Conservation (phyloP, 2,888 invertebrate species). For the Cosmia trapezina region DNA sequence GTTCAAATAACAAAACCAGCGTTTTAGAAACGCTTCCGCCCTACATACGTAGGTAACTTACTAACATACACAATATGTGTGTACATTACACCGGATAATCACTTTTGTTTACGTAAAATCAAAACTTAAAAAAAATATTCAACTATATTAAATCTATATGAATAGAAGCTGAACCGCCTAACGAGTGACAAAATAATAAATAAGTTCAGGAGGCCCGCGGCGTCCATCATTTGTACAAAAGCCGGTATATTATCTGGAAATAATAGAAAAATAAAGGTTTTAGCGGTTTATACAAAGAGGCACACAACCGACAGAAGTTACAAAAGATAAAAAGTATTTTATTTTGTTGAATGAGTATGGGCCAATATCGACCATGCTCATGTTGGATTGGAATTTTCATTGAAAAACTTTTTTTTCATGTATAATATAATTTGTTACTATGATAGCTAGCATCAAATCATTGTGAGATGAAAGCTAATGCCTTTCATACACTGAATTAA, state of each 20-base stretch:
- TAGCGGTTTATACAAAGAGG: neutral
- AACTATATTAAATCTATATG: slow-evolving; percentile 86
- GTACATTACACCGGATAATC: slow-evolving; percentile 67
- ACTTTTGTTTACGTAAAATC: slow-evolving; percentile 79
- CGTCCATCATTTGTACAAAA: slow-evolving; percentile 87
- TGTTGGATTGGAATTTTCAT: too few species aligned
- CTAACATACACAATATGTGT: slow-evolving; percentile 69
- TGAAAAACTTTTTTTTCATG: too few species aligned
- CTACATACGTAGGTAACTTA: slow-evolving; percentile 79
- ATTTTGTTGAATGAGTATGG: neutral
- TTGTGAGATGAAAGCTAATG: neutral
- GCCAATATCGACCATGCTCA: neutral
- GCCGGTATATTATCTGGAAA: slow-evolving; percentile 80
- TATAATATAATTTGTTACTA: too few species aligned
- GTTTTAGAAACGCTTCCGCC: slow-evolving; percentile 70
- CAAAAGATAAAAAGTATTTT: neutral
- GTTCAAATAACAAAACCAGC: slow-evolving; percentile 59
- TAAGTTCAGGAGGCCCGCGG: slow-evolving; percentile 81
- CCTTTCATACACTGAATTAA: neutral
- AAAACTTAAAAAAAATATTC: slow-evolving; percentile 82
- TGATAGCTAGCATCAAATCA: neutral
- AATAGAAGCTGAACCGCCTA: slow-evolving; percentile 87
- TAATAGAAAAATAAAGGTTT: slow-evolving; percentile 56
- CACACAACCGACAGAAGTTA: neutral
- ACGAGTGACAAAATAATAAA: slow-evolving; percentile 88